Percentiles rank a stretch among this genome's conserved stretches.
Evolutionary conservation across 2,113 vertebrate genomes (phyloP).

Genomic region (Daubentonia madagascariensis): DNA sequence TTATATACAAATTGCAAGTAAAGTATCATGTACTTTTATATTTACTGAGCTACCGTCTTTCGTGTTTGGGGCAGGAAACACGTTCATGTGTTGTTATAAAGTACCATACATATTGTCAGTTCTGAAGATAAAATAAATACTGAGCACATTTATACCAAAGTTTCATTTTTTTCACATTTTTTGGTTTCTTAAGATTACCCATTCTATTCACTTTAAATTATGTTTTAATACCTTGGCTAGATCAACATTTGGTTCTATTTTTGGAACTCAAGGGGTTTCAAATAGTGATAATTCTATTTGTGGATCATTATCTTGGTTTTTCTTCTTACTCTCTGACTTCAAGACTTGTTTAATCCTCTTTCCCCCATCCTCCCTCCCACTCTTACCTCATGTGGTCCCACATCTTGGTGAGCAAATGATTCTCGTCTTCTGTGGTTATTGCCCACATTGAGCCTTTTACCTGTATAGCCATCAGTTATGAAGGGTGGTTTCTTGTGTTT

Average conservation of each 20-base stretch:
- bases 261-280: background rate
- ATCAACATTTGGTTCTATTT: background rate
- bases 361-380: background rate
- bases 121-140: slow-evolving; percentile 36
- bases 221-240: background rate
- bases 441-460: background rate
- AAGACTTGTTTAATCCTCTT: background rate
- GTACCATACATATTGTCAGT: background rate
- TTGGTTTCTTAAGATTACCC: slow-evolving; percentile 15
- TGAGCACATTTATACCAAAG: slow-evolving; percentile 4
- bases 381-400: background rate
- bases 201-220: background rate
- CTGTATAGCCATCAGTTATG: background rate
- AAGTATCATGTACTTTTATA: slow-evolving; percentile 33
- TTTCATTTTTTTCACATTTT: slow-evolving; percentile 35
- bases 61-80: slow-evolving; percentile 25
- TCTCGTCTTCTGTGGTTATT: background rate
- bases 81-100: slow-evolving; percentile 7
- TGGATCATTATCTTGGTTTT: background rate
- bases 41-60: slow-evolving; percentile 55
- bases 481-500: background rate
- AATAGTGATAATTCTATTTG: background rate
- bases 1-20: slow-evolving; percentile 51
- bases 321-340: background rate
- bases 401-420: background rate